Percentiles rank a stretch among this genome's conserved stretches.
Evolutionary conservation across 2,888 invertebrate species (phyloP).

Genomic region (Brachylomia viminalis): DNA sequence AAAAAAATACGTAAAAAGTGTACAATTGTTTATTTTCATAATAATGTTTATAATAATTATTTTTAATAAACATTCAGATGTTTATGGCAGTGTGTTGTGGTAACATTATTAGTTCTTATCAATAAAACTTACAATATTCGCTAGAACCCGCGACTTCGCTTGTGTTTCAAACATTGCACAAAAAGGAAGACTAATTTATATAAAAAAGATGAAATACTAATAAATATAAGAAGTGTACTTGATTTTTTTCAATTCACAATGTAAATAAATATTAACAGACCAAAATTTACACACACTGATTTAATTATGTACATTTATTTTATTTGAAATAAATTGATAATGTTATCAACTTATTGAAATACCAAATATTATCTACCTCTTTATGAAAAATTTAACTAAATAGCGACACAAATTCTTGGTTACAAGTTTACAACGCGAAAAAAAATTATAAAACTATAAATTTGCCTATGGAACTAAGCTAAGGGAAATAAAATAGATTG

Average conservation of each 20-base stretch:
- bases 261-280: slow-evolving; percentile 36
- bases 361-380: slow-evolving; percentile 10
- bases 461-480: slow-evolving; percentile 25
- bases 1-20: slow-evolving; percentile 63
- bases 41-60: slow-evolving; percentile 56
- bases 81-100: slow-evolving; percentile 68
- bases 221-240: slow-evolving; percentile 12
- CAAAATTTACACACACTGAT: slow-evolving; percentile 58
- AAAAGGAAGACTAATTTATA: slow-evolving; percentile 58
- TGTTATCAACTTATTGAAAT: slow-evolving; percentile 31
- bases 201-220: slow-evolving; percentile 24
- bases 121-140: slow-evolving; percentile 48
- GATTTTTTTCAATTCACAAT: slow-evolving; percentile 13
- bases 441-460: slow-evolving; percentile 25
- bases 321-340: slow-evolving; percentile 7
- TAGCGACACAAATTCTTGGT: slow-evolving; percentile 6
- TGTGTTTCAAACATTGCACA: slow-evolving; percentile 51
- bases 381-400: slow-evolving; percentile 24
- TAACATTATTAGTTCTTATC: slow-evolving; percentile 54
- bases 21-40: slow-evolving; percentile 69
- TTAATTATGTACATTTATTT: slow-evolving; percentile 43
- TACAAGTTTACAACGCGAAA: slow-evolving; percentile 20
- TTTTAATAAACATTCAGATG: slow-evolving; percentile 58
- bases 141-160: slow-evolving; percentile 41
- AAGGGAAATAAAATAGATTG: not conserved